Evolutionary conservation across 2,888 invertebrate species (phyloP).

Genomic region (Mechanitis mazaeus): DNA sequence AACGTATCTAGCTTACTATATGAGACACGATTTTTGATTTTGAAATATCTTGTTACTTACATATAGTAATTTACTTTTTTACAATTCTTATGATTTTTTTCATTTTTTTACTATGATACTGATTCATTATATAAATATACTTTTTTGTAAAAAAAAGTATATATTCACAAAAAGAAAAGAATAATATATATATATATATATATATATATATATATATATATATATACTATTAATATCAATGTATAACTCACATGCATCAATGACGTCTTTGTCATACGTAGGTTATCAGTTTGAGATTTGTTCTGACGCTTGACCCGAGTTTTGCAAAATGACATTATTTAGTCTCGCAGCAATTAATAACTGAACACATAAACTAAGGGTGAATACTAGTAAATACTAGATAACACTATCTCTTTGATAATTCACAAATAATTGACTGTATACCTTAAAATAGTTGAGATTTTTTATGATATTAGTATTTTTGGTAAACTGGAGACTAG

Average conservation of each 20-base stretch:
- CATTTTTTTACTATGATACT: no score
- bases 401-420: constrained; percentile 7
- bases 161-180: no score
- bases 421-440: constrained; percentile 10
- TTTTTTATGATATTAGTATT: constrained; percentile 4
- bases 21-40: constrained; percentile 13
- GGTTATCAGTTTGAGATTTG: constrained; percentile 35
- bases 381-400: constrained; percentile 9
- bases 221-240: constrained; percentile 1
- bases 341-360: constrained; percentile 17
- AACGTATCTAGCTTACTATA: constrained; percentile 16
- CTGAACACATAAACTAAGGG: constrained; percentile 16
- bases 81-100: no score
- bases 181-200: no score
- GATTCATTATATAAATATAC: no score
- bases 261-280: constrained; percentile 33
- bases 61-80: no score
- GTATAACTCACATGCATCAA: constrained; percentile 15
- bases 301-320: constrained; percentile 30
- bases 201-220: no score
- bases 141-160: no score
- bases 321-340: constrained; percentile 24
- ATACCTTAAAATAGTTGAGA: constrained; percentile 1
- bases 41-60: not conserved
- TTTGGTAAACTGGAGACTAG: no score